Percentiles rank a stretch among this genome's conserved stretches.
Evolutionary conservation across 2,797 vertebrate genomes (phyloP).

Genomic region (Mormyrus proboscirostris): DNA sequence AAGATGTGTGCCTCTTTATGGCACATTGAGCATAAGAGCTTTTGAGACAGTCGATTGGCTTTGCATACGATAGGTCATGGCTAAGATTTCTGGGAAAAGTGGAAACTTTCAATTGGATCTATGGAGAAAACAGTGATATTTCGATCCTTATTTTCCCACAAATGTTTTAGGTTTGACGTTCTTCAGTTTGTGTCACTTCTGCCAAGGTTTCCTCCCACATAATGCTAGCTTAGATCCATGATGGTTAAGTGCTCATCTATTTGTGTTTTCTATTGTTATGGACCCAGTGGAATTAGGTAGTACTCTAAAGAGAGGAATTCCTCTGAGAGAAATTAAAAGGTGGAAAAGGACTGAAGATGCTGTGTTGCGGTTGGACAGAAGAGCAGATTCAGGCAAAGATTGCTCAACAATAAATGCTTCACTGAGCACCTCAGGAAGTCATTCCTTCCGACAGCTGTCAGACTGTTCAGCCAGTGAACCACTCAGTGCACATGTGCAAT

Average conservation of each 20-base stretch:
- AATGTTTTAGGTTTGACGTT: constrained; percentile 8
- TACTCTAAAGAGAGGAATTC: neutral
- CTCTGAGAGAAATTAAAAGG: neutral
- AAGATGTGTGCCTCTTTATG: neutral
- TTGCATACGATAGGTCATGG: neutral
- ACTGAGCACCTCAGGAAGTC: neutral
- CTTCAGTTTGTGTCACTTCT: neutral
- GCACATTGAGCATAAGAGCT: neutral
- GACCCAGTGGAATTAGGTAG: neutral
- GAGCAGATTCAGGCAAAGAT: neutral
- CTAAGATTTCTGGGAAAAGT: neutral
- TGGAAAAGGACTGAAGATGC: neutral
- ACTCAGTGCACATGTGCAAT: neutral
- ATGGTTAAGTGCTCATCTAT: neutral
- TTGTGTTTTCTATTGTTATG: neutral
- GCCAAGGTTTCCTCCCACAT: neutral
- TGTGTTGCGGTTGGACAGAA: neutral
- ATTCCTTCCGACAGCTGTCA: neutral
- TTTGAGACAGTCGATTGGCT: neutral
- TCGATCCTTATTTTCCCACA: neutral
- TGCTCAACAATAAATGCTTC: neutral
- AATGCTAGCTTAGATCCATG: neutral
- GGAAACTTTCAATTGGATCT: constrained; percentile 1
- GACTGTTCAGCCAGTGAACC: neutral
- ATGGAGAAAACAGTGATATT: constrained; percentile 5